Conservation (phyloP, 1,140 invertebrate species). For the Lepeophtheirus salmonis region DNA sequence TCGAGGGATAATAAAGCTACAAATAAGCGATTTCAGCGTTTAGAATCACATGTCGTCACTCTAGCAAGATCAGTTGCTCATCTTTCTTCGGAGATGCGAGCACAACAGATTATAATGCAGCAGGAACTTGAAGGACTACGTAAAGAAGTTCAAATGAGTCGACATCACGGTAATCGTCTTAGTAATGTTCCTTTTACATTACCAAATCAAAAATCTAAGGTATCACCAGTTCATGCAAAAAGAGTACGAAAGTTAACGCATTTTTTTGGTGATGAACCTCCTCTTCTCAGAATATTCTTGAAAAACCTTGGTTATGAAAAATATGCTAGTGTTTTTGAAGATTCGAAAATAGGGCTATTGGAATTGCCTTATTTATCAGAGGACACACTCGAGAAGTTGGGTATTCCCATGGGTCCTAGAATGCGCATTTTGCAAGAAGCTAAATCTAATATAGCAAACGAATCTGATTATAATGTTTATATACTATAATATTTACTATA, state of each 20-base stretch:
- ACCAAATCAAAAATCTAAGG: slow-evolving; percentile 5
- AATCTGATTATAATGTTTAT: slow-evolving; percentile 31
- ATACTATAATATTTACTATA: slow-evolving; percentile 26
- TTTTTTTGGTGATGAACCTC: slow-evolving; percentile 83
- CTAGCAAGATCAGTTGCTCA: slow-evolving; percentile 77
- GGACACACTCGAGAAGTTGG: slow-evolving; percentile 65
- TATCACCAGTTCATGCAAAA: slow-evolving; percentile 22
- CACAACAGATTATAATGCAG: slow-evolving; percentile 68
- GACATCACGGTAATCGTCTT: neutral
- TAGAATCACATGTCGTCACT: slow-evolving; percentile 80
- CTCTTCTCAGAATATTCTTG: slow-evolving; percentile 65
- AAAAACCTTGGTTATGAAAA: slow-evolving; percentile 87
- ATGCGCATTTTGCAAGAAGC: slow-evolving; percentile 75
- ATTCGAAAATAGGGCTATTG: slow-evolving; percentile 71
- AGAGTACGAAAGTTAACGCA: slow-evolving; percentile 62
- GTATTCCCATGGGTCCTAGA: slow-evolving; percentile 67
- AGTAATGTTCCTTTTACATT: slow-evolving; percentile 8
- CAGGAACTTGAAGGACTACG: slow-evolving; percentile 20
- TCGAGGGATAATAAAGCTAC: slow-evolving; percentile 42
- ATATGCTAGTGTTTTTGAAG: slow-evolving; percentile 64
- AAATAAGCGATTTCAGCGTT: slow-evolving; percentile 64
- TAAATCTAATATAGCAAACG: slow-evolving; percentile 32
- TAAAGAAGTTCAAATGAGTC: neutral
- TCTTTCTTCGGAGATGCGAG: slow-evolving; percentile 72
- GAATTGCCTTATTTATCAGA: slow-evolving; percentile 79